Conservation (phyloP, 1,140 invertebrate species). For the Trachymyrmex septentrionalis region DNA sequence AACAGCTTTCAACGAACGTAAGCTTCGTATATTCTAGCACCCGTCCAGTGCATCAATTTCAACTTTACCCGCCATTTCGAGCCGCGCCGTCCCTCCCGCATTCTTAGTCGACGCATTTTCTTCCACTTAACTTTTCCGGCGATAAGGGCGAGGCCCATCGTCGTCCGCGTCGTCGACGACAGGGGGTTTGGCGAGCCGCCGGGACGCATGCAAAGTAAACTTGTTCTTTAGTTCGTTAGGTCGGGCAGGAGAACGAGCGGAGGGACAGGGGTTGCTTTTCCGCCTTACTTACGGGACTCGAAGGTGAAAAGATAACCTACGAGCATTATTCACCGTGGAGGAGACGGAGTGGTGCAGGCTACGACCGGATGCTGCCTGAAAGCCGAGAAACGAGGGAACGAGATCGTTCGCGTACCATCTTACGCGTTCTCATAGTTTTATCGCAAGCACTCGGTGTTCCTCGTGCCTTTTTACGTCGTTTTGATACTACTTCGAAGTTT, state of each 20-base stretch:
- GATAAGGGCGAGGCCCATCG: conserved; percentile 78
- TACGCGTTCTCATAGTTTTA: conserved; percentile 48
- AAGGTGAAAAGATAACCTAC: conserved; percentile 85
- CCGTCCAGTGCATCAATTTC: conserved; percentile 83
- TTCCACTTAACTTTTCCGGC: conserved; percentile 84
- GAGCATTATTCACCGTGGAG: conserved; percentile 82
- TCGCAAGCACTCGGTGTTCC: conserved; percentile 35
- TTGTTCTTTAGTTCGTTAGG: conserved; percentile 86
- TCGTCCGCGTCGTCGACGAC: conserved; percentile 52
- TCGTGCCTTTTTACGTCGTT: conserved; percentile 40
- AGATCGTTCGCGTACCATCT: conserved; percentile 42
- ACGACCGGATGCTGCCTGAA: conserved; percentile 56
- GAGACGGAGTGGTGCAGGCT: conserved; percentile 40
- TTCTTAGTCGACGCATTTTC: conserved; percentile 82
- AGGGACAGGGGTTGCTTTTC: conserved; percentile 57
- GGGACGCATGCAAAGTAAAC: conserved; percentile 79
- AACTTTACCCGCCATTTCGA: conserved; percentile 76
- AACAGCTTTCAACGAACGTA: conserved; percentile 61
- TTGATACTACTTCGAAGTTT: conserved; percentile 37
- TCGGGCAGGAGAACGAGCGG: conserved; percentile 49
- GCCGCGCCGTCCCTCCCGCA: conserved; percentile 25
- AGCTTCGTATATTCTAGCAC: conserved; percentile 62
- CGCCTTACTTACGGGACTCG: conserved; percentile 82
- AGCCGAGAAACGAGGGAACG: conserved; percentile 21
- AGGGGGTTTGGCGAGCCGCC: conserved; percentile 56